phyloP scores from a whole-genome alignment of 2,113 vertebrate species.

The Clarias magur region DNA sequence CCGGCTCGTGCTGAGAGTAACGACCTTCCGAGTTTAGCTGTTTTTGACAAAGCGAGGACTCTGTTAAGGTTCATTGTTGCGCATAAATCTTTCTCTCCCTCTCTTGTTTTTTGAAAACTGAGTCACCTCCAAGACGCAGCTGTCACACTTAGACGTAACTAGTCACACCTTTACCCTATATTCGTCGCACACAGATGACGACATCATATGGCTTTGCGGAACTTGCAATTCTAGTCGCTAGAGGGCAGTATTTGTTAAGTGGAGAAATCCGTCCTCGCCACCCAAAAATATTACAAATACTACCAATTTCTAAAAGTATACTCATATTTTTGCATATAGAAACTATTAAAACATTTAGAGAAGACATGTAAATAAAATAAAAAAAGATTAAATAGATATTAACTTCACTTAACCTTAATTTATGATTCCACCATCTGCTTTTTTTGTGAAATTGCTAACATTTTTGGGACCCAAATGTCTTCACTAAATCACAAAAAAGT shows the following conservation, averaged over 20 bases:
- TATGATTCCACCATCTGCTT: too few species aligned
- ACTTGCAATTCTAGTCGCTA: background rate
- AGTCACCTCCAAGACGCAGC: background rate
- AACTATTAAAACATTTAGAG: too few species aligned
- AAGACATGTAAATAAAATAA: too few species aligned
- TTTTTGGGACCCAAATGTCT: too few species aligned
- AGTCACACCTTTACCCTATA: slow-evolving; percentile 11
- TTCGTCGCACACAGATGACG: slow-evolving; percentile 22
- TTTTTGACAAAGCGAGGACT: background rate
- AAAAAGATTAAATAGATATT: too few species aligned
- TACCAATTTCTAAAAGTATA: background rate
- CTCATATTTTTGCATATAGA: too few species aligned
- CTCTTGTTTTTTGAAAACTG: too few species aligned
- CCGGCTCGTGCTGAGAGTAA: background rate
- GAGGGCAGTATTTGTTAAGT: background rate
- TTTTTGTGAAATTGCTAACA: too few species aligned
- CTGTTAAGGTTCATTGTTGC: background rate
- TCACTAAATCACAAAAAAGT: too few species aligned
- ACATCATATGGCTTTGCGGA: background rate
- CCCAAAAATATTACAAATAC: too few species aligned
- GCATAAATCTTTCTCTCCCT: background rate
- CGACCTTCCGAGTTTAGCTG: background rate
- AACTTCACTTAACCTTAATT: too few species aligned
- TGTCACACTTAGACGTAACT: background rate
- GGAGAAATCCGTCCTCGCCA: background rate